These are phyloP conservation scores for Coracopsis vasa DNA, from an alignment of 2,113 vertebrate genomes.

Conservation along the genomic window DNA sequence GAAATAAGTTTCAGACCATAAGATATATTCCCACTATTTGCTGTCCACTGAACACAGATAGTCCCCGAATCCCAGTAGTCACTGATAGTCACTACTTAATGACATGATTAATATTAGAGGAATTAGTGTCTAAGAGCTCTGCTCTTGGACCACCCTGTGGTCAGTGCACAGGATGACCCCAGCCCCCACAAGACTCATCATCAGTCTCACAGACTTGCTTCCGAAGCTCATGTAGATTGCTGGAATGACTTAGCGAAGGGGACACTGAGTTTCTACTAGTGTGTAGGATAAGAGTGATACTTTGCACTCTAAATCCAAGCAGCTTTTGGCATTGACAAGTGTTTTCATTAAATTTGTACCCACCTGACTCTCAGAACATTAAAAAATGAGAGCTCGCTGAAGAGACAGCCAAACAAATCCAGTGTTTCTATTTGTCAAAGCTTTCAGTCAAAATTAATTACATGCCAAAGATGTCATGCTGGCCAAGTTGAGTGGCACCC, in stretches of 20 bases:
- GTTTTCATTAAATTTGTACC: background rate
- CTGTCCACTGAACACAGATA: background rate
- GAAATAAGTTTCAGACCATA: background rate
- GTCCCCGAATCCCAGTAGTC: background rate
- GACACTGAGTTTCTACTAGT: background rate
- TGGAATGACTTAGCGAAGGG: background rate
- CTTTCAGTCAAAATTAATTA: slow-evolving; percentile 41
- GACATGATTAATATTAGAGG: background rate
- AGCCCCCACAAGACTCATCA: background rate
- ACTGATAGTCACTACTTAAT: background rate
- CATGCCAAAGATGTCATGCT: background rate
- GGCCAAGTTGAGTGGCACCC: background rate
- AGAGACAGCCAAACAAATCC: background rate
- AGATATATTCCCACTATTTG: accelerated
- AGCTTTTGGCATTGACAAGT: background rate
- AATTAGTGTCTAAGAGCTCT: background rate
- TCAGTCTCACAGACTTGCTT: background rate
- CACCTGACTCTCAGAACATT: background rate
- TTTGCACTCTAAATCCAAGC: background rate
- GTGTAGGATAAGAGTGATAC: accelerated
- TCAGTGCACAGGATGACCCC: background rate
- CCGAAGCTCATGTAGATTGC: accelerated
- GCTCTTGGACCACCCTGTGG: background rate
- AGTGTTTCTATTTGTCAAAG: slow-evolving; percentile 21
- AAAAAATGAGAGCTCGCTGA: background rate